Evolutionary conservation across 1,140 invertebrate genomes (phyloP), one percentile per base, ranked within the genome.

Genomic region (Lordiphosa collinella): DNA sequence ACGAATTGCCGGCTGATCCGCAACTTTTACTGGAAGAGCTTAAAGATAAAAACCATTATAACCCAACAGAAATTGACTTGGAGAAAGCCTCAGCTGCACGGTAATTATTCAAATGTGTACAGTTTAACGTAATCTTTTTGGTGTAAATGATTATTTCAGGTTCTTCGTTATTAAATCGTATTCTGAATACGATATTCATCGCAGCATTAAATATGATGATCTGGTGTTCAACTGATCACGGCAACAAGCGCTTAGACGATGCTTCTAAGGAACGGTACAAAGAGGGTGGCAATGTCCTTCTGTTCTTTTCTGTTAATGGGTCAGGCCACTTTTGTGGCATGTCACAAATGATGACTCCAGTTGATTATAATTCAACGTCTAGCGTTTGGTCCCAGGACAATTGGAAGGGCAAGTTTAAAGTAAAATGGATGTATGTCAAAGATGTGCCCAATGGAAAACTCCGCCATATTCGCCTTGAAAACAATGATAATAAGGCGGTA

Each of bases 111-210:
- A 5, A 12, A 35, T 35, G 16, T 3, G 0, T 4, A 11, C 5
- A 48, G 2, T 48, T 22, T 29, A 29, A 8, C 10, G n/a, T n/a
- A 8, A 44, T 35, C 14, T 41, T 12, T 31, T 37, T 14, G 7
- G 4, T 22, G 4, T 7, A 43, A 25, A 25, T 12, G 5, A 0
- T 25, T 9, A 51, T 51, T 57, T 18, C 22, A 92, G 97, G 57
- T 99, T 98, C 90, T 99, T 99, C 89, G 97, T 99, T 44, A 99
- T 99, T 55, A 99, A 99, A 90, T 98, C 97, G 16, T 99, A 99
- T 89, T 99, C 97, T 0, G 98, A 99, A 90, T 98, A 99, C 89
- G 98, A 99, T 89, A 98, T 99, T 89, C 98, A 99, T 91, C 94
- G 97, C 22, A 97, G 96, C 64, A 99, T 99, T 87, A 99, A 99